These are phyloP conservation scores for Phrynocephalus vlangalii DNA, from an alignment of 2,797 vertebrate species.

Conservation along the genomic window DNA sequence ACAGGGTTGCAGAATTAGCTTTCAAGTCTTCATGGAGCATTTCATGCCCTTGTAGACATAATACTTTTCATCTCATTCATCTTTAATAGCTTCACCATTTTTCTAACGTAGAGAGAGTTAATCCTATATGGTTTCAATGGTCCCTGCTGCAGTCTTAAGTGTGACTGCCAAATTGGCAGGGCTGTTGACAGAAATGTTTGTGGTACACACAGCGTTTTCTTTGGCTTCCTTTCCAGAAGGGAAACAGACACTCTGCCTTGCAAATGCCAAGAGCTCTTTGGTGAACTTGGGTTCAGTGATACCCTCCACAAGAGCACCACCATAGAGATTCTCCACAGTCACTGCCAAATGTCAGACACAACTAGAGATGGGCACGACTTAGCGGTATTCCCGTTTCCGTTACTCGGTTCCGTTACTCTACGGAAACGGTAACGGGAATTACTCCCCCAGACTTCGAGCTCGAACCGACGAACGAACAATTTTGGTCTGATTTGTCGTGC, in stretches of 20 bases:
- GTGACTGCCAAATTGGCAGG: neutral
- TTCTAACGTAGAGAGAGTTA: neutral
- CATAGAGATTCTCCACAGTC: neutral
- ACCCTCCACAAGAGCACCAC: neutral
- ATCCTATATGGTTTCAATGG: neutral
- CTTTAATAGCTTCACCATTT: neutral
- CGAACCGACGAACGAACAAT: too few relatives aligned
- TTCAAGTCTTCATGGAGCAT: neutral
- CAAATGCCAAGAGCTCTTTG: neutral
- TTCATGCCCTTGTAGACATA: neutral
- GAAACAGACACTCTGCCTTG: neutral
- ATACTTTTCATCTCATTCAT: neutral
- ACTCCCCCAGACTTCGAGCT: too few relatives aligned
- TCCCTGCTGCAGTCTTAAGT: neutral
- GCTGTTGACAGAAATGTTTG: neutral
- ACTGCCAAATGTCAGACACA: neutral
- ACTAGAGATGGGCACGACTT: too few relatives aligned
- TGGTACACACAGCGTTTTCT: neutral
- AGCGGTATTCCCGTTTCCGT: too few relatives aligned
- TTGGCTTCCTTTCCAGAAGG: neutral
- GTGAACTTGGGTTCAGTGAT: neutral
- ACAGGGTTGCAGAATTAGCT: neutral
- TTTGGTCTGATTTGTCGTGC: too few relatives aligned
- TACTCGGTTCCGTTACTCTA: too few relatives aligned
- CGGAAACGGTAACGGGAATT: too few relatives aligned